phyloP scores from a whole-genome alignment of 2,113 vertebrate species.

The Brachyhypopomus gauderio region DNA sequence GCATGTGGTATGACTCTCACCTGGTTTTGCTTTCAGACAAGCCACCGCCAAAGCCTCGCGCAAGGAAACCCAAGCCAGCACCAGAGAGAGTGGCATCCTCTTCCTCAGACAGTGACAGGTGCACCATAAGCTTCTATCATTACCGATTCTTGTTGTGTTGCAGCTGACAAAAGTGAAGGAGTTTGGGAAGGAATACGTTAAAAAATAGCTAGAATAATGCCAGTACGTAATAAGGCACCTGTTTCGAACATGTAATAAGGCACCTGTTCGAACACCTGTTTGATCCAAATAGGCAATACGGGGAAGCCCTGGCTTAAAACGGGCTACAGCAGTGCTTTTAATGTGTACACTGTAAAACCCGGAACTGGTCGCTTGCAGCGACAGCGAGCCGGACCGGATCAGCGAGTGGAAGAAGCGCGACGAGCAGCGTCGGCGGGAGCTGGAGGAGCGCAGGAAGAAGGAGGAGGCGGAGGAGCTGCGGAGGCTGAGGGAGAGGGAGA shows the following conservation, averaged over 20 bases:
- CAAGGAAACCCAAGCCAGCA: conserved; percentile 81
- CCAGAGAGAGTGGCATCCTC: conserved; percentile 76
- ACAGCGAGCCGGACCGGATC: conserved; percentile 89
- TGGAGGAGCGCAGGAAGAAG: conserved; percentile 90
- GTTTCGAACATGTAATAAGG: too few relatives aligned
- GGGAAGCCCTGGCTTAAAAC: background rate
- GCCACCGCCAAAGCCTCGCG: conserved; percentile 85
- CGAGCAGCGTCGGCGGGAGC: conserved; percentile 85
- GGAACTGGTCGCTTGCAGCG: conserved; percentile 66
- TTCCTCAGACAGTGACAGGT: conserved; percentile 92
- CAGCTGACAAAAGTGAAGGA: background rate
- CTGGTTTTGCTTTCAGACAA: conserved; percentile 74
- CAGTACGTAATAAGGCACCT: too few relatives aligned
- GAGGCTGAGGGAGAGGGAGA: conserved; percentile 86
- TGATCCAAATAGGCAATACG: too few relatives aligned
- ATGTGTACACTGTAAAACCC: too few relatives aligned
- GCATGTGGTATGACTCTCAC: conserved; percentile 8
- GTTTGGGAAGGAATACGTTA: background rate
- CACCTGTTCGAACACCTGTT: too few relatives aligned
- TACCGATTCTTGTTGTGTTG: background rate
- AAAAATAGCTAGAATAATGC: background rate
- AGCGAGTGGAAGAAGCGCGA: conserved; percentile 95
- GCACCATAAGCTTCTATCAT: conserved; percentile 15
- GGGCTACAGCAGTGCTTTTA: background rate
- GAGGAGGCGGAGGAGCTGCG: conserved; percentile 94